Evolutionary conservation across 2,797 vertebrate species (phyloP).

Genomic region (Ibycter americanus): DNA sequence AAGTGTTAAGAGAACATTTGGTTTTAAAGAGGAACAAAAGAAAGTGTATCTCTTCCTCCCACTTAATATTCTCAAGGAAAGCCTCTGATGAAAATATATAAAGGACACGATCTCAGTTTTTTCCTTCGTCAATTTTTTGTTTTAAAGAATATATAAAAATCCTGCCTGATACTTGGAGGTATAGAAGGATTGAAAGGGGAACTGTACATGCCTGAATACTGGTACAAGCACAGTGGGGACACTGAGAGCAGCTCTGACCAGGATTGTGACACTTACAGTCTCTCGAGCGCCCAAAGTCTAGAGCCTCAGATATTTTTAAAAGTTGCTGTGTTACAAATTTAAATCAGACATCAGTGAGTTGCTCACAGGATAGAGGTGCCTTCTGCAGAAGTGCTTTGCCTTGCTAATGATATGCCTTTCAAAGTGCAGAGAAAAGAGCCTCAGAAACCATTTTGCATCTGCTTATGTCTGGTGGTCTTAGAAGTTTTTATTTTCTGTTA

Average conservation of each 20-base stretch:
- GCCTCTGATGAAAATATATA: background rate
- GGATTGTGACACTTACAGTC: background rate
- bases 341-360: rapidly evolving
- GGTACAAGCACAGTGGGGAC: background rate
- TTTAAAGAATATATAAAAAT: background rate
- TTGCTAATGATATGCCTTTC: background rate
- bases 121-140: background rate
- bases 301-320: background rate
- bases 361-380: background rate
- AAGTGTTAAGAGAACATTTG: background rate
- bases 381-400: background rate
- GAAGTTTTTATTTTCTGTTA: background rate
- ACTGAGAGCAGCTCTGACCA: background rate
- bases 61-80: background rate
- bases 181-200: background rate
- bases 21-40: background rate
- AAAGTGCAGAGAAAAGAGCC: background rate
- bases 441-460: background rate
- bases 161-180: background rate
- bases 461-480: background rate
- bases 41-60: background rate
- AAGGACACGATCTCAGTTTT: background rate
- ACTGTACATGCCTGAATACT: background rate
- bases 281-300: background rate
- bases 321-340: background rate